These are phyloP conservation scores for Agelastica alni DNA, from an alignment of 2,888 invertebrate genomes.

Conservation along the genomic window DNA sequence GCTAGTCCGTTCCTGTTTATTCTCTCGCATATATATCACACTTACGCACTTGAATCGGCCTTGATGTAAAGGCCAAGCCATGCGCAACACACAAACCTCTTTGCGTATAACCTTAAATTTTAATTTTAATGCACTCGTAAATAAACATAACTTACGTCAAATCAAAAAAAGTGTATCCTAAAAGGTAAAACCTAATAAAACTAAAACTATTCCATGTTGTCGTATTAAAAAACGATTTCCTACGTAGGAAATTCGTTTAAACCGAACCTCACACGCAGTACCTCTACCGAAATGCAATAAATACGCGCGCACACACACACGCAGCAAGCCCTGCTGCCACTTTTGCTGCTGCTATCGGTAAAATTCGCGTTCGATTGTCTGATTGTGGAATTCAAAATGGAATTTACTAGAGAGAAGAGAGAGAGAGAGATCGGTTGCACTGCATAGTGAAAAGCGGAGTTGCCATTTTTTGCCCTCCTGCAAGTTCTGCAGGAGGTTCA, in stretches of 20 bases:
- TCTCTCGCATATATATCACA: constrained; percentile 6
- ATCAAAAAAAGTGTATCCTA: constrained; percentile 4
- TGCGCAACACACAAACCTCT: constrained; percentile 24
- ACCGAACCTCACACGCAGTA: constrained; percentile 30
- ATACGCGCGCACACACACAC: constrained; percentile 38
- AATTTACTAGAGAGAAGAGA: constrained; percentile 8
- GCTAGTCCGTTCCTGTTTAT: constrained; percentile 14
- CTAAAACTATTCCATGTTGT: constrained; percentile 9
- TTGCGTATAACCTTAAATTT: constrained; percentile 22
- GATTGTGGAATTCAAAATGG: constrained; percentile 27
- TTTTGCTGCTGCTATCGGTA: constrained; percentile 33
- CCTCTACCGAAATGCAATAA: constrained; percentile 37
- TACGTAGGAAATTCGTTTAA: constrained; percentile 6
- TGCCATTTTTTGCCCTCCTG: constrained; percentile 12
- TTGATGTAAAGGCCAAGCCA: constrained; percentile 45
- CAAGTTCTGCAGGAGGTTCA: constrained; percentile 9
- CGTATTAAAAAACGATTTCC: constrained; percentile 12
- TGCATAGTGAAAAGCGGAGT: constrained; percentile 16
- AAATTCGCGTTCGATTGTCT: constrained; percentile 42
- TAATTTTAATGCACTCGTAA: constrained; percentile 15
- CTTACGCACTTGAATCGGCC: constrained; percentile 42
- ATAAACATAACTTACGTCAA: constrained; percentile 13
- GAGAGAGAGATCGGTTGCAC: constrained; percentile 6
- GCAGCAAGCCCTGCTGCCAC: constrained; percentile 27
- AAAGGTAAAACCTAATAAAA: neutral